Evolutionary conservation across 2,888 invertebrate genomes (phyloP), one percentile per base, ranked within the genome.

Genomic region (Griposia aprilina): DNA sequence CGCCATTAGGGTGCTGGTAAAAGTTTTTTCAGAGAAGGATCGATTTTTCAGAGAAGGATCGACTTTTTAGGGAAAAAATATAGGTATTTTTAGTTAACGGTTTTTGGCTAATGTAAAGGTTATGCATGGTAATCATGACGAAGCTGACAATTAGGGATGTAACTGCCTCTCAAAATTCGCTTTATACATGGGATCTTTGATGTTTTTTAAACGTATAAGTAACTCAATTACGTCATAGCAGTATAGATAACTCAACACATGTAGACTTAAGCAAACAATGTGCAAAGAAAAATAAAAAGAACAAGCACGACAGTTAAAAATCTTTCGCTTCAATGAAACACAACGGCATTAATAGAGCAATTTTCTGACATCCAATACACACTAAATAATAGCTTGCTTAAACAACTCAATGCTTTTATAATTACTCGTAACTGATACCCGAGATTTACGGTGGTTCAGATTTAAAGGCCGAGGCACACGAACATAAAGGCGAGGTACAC

Each of bases 361-460:
- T 87, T 87, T 81, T 66, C 88, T 77, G 87, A 80, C 69, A 89
- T 89, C 65, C 71, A 87, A 87, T 88, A 87, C 89, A 74, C 57
- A 52, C 68, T 65, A 71, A 86, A 84, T 84, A 84, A 84, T 84
- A 80, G 67, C 45, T 71, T 50, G 62, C 8, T 86, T 83, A 83
- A 74, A 83, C 70, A 82, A 57, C 60, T 74, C 70, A 73, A 76
- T 86, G 84, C 80, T 86, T 80, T 73, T 71, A 76, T 84, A 89
- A 90, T 87, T 87, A 86, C 81, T 79, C 36, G 89, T 86, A 90
- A 89, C 81, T 36, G 89, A 90, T 90, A 89, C 75, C 67, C 48
- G 10, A 74, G 84, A 89, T 93, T 93, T 89, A 94, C 93, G 92
- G 90, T 92, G 90, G 91, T 74, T 50, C 67, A 89, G 91, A n/a